Evolutionary conservation across 2,113 vertebrate species (phyloP).

Genomic region (Poecile atricapillus): DNA sequence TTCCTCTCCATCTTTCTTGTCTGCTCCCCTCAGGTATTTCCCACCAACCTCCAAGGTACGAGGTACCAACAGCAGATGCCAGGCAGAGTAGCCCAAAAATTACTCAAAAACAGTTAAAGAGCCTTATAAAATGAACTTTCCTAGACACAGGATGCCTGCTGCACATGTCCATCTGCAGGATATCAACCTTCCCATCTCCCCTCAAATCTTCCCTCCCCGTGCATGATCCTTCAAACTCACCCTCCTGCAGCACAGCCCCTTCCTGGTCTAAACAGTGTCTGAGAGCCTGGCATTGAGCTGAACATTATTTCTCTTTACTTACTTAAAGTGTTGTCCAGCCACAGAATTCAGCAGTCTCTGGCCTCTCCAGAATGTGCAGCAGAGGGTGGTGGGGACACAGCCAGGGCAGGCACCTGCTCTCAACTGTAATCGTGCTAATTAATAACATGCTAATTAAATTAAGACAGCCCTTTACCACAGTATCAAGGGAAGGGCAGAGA

Average conservation of each 20-base stretch:
- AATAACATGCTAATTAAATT: background rate
- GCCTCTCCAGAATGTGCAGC: background rate
- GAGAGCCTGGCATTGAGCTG: background rate
- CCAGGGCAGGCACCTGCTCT: background rate
- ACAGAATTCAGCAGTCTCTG: background rate
- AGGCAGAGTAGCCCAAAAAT: background rate
- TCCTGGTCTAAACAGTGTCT: background rate
- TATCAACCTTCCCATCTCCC: background rate
- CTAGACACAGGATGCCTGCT: background rate
- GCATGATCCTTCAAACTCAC: background rate
- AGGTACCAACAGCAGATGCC: background rate
- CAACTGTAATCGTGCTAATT: background rate
- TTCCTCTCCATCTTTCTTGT: background rate
- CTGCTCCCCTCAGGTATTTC: background rate
- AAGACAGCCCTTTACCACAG: background rate
- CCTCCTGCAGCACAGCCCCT: background rate
- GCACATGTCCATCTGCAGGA: background rate
- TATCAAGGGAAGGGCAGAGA: background rate
- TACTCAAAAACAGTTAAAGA: accelerated
- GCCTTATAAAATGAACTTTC: background rate
- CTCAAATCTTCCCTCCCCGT: background rate
- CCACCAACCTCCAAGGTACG: background rate
- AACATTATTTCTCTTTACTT: background rate
- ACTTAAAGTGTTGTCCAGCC: background rate
- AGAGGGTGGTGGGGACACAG: background rate